These are phyloP conservation scores for Drosophila robusta DNA, from an alignment of 2,888 invertebrate genomes.

Conservation along the genomic window DNA sequence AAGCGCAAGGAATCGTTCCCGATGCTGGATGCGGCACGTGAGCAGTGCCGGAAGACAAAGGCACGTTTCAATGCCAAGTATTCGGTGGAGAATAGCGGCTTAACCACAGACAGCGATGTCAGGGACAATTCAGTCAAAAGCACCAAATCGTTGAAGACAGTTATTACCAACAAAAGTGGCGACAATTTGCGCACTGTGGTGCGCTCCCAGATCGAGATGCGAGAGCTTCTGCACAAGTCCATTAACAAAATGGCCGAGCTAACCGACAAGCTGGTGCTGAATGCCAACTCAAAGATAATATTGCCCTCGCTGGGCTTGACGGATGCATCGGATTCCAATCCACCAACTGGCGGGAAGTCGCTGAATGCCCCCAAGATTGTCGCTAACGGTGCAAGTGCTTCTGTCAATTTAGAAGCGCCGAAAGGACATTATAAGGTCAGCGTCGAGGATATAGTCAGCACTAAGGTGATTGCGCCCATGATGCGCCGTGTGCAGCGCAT, in stretches of 20 bases:
- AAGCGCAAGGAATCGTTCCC: not conserved
- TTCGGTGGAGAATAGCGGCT: not conserved
- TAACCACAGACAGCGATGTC: constrained; percentile 31
- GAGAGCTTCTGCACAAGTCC: constrained; percentile 52
- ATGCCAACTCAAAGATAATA: not conserved
- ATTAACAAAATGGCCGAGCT: constrained; percentile 14
- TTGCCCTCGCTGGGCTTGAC: constrained; percentile 1
- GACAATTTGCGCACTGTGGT: constrained; percentile 61
- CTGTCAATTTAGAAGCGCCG: not conserved
- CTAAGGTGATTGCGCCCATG: constrained; percentile 79
- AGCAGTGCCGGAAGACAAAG: constrained; percentile 4
- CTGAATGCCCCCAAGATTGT: not conserved
- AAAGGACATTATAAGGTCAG: not conserved
- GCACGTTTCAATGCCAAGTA: constrained; percentile 1
- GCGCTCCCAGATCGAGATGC: constrained; percentile 63
- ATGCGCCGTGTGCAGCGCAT: constrained; percentile 76
- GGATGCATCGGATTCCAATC: not conserved
- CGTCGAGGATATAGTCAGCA: constrained; percentile 68
- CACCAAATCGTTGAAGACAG: constrained; percentile 42
- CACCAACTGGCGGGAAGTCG: not conserved
- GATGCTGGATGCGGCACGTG: constrained; percentile 15
- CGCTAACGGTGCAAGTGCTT: not conserved
- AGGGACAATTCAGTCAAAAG: constrained; percentile 42
- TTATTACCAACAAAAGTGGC: constrained; percentile 65
- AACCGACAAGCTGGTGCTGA: not conserved